Evolutionary conservation across 2,797 vertebrate genomes (phyloP).

Genomic region (Spinus olivaceus): DNA sequence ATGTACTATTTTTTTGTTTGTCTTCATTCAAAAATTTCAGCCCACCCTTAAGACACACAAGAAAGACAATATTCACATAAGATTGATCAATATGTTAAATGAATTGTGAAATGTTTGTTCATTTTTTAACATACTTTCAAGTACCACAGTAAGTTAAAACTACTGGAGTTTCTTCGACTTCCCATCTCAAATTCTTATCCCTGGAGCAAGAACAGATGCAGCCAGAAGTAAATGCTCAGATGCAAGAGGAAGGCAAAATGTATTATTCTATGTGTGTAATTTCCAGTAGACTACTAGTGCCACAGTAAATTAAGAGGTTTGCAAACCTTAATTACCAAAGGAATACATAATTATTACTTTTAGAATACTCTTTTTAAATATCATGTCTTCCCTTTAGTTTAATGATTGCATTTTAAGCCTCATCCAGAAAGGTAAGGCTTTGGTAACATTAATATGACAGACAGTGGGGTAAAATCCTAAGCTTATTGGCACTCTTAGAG

Average conservation of each 20-base stretch:
- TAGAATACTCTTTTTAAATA: neutral
- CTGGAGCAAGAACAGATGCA: neutral
- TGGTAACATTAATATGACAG: neutral
- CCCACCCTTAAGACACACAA: neutral
- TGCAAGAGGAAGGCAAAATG: neutral
- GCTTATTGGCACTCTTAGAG: neutral
- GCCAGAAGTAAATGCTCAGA: neutral
- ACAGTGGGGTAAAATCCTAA: neutral
- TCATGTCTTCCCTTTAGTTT: neutral
- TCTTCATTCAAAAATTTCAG: neutral
- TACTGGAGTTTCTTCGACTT: neutral
- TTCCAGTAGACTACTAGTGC: neutral
- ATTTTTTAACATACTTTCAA: neutral
- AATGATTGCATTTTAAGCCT: neutral
- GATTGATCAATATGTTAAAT: neutral
- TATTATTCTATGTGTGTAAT: neutral
- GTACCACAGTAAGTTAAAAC: neutral
- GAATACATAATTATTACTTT: neutral
- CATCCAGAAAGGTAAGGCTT: neutral
- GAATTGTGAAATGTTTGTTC: neutral
- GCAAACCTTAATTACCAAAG: neutral
- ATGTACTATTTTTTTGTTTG: neutral
- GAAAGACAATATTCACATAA: neutral
- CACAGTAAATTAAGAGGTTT: neutral
- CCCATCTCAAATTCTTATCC: neutral